phyloP scores from a whole-genome alignment of 2,888 invertebrate genomes.

The Drosophila aldrichi region DNA sequence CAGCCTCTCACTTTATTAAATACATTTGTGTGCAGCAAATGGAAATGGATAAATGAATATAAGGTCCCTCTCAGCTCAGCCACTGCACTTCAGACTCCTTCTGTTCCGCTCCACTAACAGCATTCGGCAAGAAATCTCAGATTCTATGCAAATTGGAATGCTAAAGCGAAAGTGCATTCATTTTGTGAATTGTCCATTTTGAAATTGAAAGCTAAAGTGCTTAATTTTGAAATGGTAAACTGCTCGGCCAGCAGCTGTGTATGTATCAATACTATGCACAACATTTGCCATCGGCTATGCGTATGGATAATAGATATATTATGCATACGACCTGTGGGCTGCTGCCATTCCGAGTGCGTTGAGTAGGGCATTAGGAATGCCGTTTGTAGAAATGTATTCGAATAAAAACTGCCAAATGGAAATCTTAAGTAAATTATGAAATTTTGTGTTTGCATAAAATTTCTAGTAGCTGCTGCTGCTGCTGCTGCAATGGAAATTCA shows the following conservation, averaged over 20 bases:
- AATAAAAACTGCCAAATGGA: slow-evolving; percentile 25
- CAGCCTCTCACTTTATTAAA: background rate
- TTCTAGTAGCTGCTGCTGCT: background rate
- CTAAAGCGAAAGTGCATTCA: slow-evolving; percentile 32
- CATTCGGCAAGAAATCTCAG: slow-evolving; percentile 6
- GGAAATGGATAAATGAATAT: no score
- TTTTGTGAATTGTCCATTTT: slow-evolving; percentile 9
- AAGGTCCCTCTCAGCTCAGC: background rate
- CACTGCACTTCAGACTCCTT: background rate
- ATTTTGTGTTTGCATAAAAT: slow-evolving; percentile 20
- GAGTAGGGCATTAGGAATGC: slow-evolving; percentile 16
- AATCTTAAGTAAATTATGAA: slow-evolving; percentile 37
- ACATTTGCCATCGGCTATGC: slow-evolving; percentile 11
- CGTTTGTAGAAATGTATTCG: slow-evolving; percentile 18
- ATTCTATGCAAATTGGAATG: slow-evolving; percentile 51
- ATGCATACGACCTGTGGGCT: slow-evolving; percentile 44
- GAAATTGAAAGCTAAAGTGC: slow-evolving; percentile 38
- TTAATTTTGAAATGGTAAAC: slow-evolving; percentile 18
- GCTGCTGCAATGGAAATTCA: slow-evolving; percentile 17
- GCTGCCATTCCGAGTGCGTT: background rate
- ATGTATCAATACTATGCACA: slow-evolving; percentile 3
- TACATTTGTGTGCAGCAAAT: background rate
- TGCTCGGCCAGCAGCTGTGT: background rate
- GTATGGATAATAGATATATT: slow-evolving; percentile 32
- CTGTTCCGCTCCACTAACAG: background rate